These are phyloP conservation scores for Leptopilina myrica DNA, from an alignment of 2,888 invertebrate genomes.

Conservation along the genomic window DNA sequence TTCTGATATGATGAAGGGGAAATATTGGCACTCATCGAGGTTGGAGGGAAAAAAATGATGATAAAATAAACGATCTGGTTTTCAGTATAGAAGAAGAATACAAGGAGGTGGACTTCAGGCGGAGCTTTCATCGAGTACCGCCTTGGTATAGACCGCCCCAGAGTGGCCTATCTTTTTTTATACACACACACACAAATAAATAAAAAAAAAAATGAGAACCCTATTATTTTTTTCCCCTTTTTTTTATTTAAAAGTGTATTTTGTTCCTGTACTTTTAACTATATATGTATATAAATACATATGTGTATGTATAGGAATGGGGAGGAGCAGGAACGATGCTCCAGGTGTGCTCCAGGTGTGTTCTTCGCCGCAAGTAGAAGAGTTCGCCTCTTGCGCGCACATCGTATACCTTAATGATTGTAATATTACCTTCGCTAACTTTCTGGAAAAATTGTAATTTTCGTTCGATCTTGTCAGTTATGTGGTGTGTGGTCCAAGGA, in stretches of 20 bases:
- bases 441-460: conserved; percentile 36
- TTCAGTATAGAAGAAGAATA: conserved; percentile 49
- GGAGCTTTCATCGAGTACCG: conserved; percentile 72
- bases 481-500: conserved; percentile 11
- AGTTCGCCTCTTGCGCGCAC: background rate
- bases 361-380: conserved; percentile 20
- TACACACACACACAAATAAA: too few relatives aligned
- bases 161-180: conserved; percentile 57
- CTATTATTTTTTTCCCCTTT: conserved; percentile 20
- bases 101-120: conserved; percentile 63
- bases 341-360: conserved; percentile 37
- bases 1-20: conserved; percentile 25
- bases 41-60: conserved; percentile 18
- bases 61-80: conserved; percentile 53
- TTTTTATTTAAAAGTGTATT: conserved; percentile 13
- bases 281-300: too few relatives aligned
- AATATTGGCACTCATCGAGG: conserved; percentile 26
- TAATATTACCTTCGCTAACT: conserved; percentile 25
- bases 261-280: background rate
- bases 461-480: conserved; percentile 30
- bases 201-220: conserved; percentile 42
- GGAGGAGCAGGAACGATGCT: conserved; percentile 36
- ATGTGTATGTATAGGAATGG: conserved; percentile 4
- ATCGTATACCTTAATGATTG: conserved; percentile 26
- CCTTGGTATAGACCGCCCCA: conserved; percentile 70